Percentiles rank a stretch among this genome's conserved stretches.
Conservation (phyloP, 1,140 invertebrate species). For the Psix sp. region DNA sequence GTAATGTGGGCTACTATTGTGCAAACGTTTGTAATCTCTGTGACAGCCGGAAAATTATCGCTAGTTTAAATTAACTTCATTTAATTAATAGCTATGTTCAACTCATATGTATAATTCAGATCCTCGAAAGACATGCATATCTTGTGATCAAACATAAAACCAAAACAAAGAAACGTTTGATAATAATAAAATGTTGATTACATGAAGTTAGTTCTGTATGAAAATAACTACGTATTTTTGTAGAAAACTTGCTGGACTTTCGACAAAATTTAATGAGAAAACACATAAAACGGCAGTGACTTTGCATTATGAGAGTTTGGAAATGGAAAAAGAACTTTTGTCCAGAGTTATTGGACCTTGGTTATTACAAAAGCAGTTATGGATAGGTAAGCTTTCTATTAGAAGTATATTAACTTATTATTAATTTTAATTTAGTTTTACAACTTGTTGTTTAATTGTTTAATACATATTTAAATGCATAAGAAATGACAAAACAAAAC, state of each 20-base stretch:
- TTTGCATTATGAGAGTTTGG: slow-evolving; percentile 63
- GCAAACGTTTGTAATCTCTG: slow-evolving; percentile 18
- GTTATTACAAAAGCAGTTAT: slow-evolving; percentile 67
- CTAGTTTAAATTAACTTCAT: slow-evolving; percentile 14
- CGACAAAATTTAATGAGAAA: slow-evolving; percentile 39
- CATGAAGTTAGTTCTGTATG: background rate
- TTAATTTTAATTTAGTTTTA: too few relatives aligned
- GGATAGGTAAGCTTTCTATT: slow-evolving; percentile 74
- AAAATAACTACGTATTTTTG: slow-evolving; percentile 17
- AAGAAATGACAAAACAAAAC: too few relatives aligned
- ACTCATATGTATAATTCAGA: too few relatives aligned
- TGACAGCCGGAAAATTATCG: slow-evolving; percentile 15
- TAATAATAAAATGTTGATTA: slow-evolving; percentile 1
- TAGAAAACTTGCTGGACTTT: slow-evolving; percentile 61
- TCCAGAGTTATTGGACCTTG: slow-evolving; percentile 60
- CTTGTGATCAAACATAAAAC: too few relatives aligned
- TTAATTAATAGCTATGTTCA: background rate
- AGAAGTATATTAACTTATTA: too few relatives aligned
- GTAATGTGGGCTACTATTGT: slow-evolving; percentile 8
- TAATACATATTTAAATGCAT: too few relatives aligned
- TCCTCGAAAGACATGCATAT: too few relatives aligned
- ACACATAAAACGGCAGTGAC: too few relatives aligned
- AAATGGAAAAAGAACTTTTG: slow-evolving; percentile 63
- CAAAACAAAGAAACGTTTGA: background rate
- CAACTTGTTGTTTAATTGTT: too few relatives aligned